phyloP scores from a whole-genome alignment of 2,113 vertebrate species.

The Promerops cafer region DNA sequence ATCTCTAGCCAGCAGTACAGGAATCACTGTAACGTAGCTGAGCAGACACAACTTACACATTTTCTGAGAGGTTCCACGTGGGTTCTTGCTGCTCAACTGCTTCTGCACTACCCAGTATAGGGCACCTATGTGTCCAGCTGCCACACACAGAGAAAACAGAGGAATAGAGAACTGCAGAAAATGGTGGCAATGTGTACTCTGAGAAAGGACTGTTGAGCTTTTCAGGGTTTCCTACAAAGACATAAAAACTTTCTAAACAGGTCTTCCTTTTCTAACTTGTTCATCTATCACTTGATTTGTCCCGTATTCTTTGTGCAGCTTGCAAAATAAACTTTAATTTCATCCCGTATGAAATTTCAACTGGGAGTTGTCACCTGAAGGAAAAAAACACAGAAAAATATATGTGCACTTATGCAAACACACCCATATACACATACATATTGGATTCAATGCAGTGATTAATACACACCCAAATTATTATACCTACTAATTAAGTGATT shows the following conservation, averaged over 20 bases:
- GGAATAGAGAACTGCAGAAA: neutral
- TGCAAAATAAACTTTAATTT: neutral
- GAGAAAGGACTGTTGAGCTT: neutral
- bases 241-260: neutral
- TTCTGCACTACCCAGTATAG: neutral
- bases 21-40: neutral
- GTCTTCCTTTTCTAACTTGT: neutral
- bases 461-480: neutral
- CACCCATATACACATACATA: rapidly evolving
- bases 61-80: neutral
- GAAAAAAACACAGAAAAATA: neutral
- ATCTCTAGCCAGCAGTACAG: neutral
- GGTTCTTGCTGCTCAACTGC: neutral
- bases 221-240: neutral
- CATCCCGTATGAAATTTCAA: neutral
- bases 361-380: neutral
- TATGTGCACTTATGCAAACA: neutral
- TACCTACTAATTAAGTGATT: neutral
- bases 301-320: neutral
- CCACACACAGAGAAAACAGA: neutral
- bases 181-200: rapidly evolving
- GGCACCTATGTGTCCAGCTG: neutral
- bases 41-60: neutral
- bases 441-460: neutral
- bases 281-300: neutral